Evolutionary conservation across 2,113 vertebrate species (phyloP).

Genomic region (crab-eating macaque (Macaca fascicularis)): DNA sequence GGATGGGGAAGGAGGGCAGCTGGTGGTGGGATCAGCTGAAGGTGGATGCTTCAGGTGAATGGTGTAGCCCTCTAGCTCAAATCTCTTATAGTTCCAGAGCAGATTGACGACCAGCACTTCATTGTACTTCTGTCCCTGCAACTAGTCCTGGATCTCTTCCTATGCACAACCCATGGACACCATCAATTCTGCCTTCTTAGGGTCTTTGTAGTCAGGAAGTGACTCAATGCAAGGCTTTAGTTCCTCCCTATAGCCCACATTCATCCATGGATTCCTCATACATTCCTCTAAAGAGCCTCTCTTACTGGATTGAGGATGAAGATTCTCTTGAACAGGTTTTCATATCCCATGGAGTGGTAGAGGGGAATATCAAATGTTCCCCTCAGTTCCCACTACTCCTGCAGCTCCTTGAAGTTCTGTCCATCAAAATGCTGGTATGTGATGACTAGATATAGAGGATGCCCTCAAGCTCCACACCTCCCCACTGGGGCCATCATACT

Average conservation of each 20-base stretch:
- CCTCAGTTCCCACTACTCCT: neutral
- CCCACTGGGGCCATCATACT: neutral
- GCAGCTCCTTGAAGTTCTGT: neutral
- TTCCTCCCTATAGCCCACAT: neutral
- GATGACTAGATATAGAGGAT: neutral
- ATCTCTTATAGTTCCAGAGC: neutral
- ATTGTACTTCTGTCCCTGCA: neutral
- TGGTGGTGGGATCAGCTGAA: neutral
- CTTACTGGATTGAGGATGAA: neutral
- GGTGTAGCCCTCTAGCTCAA: neutral
- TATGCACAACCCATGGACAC: neutral
- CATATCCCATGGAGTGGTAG: neutral
- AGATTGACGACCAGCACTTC: neutral
- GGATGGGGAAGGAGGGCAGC: too few species aligned
- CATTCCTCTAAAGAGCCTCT: neutral
- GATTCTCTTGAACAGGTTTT: neutral
- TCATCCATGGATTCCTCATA: neutral
- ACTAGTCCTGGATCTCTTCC: neutral
- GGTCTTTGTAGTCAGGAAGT: neutral
- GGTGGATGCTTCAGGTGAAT: neutral
- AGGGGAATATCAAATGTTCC: neutral
- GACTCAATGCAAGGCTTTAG: neutral
- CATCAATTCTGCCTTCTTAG: neutral
- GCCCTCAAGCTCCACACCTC: neutral
- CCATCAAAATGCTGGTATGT: neutral